Evolutionary conservation across 2,888 invertebrate genomes (phyloP).

Genomic region (Torymus auratus): DNA sequence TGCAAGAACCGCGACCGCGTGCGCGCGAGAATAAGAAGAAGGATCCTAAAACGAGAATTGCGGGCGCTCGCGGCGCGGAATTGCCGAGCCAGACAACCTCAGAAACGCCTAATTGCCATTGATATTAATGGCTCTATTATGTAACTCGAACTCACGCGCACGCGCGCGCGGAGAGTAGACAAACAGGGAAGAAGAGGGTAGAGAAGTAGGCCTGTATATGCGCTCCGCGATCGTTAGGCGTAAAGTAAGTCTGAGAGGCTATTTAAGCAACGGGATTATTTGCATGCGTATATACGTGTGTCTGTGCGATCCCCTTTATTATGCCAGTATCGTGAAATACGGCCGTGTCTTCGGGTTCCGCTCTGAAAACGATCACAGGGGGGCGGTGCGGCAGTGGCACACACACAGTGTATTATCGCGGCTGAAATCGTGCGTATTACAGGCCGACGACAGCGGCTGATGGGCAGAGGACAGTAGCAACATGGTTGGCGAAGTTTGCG

Average conservation of each 20-base stretch:
- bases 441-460: too few species aligned
- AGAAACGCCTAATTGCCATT: slow-evolving; percentile 64
- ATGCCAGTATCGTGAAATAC: too few species aligned
- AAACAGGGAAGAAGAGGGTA: slow-evolving; percentile 29
- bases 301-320: too few species aligned
- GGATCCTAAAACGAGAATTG: slow-evolving; percentile 28
- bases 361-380: too few species aligned
- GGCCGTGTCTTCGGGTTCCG: too few species aligned
- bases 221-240: slow-evolving; percentile 2
- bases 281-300: too few species aligned
- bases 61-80: slow-evolving; percentile 21
- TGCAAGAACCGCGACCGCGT: background rate
- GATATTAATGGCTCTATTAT: slow-evolving; percentile 64
- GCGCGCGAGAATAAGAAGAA: background rate
- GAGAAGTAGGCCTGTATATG: background rate
- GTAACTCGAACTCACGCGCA: slow-evolving; percentile 60
- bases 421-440: too few species aligned
- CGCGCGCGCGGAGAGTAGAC: slow-evolving; percentile 33
- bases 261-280: slow-evolving; percentile 28
- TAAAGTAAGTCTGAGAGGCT: slow-evolving; percentile 35
- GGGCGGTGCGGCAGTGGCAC: too few species aligned
- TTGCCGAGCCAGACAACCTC: slow-evolving; percentile 66
- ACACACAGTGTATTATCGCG: too few species aligned
- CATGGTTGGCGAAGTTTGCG: too few species aligned
- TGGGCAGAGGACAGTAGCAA: too few species aligned